A percentile compares a stretch with the other conserved stretches of the same genome.
phyloP scores from a whole-genome alignment of 2,888 invertebrate species.

The Cephalotes varians region DNA sequence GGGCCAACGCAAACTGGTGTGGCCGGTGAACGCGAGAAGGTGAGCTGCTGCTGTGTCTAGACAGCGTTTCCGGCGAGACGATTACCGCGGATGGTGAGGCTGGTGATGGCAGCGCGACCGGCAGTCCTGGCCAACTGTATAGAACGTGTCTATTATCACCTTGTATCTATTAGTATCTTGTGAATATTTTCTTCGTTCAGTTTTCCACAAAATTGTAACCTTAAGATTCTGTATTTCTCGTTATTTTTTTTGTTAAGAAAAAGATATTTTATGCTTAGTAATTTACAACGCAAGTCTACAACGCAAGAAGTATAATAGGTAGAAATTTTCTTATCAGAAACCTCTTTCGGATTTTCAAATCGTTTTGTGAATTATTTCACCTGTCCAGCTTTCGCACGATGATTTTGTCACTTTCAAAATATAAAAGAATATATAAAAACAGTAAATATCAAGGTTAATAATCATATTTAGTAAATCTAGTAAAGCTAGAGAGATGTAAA shows the following conservation, averaged over 20 bases:
- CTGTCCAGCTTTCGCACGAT: background rate
- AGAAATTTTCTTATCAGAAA: background rate
- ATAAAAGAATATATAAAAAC: background rate
- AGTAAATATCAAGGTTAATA: background rate
- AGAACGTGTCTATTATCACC: constrained; percentile 54
- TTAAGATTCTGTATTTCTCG: background rate
- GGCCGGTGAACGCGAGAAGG: constrained; percentile 86
- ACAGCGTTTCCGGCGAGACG: constrained; percentile 91
- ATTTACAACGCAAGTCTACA: constrained; percentile 1
- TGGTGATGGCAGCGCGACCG: constrained; percentile 90
- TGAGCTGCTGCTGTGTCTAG: constrained; percentile 89
- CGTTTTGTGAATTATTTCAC: background rate
- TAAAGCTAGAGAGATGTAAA: background rate
- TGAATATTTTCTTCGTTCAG: constrained; percentile 59
- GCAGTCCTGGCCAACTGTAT: constrained; percentile 85
- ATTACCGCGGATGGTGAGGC: constrained; percentile 91
- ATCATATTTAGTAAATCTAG: background rate
- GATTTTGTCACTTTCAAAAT: background rate
- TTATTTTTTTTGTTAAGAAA: background rate
- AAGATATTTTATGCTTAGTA: background rate
- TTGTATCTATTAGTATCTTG: background rate
- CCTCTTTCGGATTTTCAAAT: background rate
- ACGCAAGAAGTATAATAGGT: background rate
- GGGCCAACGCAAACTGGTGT: constrained; percentile 84
- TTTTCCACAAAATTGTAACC: background rate